Base-by-base conservation (phyloP, 2,797 vertebrate species). In the Emydoidea blandingii region DNA sequence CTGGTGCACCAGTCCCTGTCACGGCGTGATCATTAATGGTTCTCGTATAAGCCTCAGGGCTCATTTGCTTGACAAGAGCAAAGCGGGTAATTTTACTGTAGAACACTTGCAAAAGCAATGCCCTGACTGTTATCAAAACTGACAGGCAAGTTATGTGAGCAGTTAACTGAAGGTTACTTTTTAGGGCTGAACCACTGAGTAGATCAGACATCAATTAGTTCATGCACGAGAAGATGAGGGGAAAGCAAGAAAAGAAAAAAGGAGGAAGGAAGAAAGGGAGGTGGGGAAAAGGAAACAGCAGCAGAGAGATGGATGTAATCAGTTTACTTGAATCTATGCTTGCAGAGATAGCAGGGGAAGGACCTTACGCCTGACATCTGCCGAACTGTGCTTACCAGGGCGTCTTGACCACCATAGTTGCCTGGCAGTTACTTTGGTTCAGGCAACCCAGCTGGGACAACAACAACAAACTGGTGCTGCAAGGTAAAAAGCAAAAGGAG, bases 111-210 rank as follows among this genome's bases (percentile, higher is more conserved):
- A 97, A 79, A 97, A 97, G 97, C 91, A 97, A 95, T 97, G 90
- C 54, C 94, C 91, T 97, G 94, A 96, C 88, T 93, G 92, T 97
- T 97, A 97, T 96, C 93, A 94, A 91, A 98, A 94, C 84, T 94
- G 93, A 95, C 96, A 97, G 94, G 93, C 89, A 97, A 98, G 93
- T 96, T 98, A 97, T 97, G 88, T 88, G 93, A 98, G 96, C 92
- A 94, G 97, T 98, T 97, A 97, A 97, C 81, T 96, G 94, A 97
- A 96, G 95, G 97, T 98, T 98, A 97, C 95, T 93, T 97, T 97
- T 97, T 94, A 97, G 86, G 95, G 88, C 88, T 27, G 31, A 92
- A 88, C 31, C 89, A 94, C 76, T 93, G 95, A 97, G 94, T 90
- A 87, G 95, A 97, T 93, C 91, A 96, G 96, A 97, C 76, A 0